phyloP scores from a whole-genome alignment of 2,888 invertebrate species.

The Alsophila aescularia region DNA sequence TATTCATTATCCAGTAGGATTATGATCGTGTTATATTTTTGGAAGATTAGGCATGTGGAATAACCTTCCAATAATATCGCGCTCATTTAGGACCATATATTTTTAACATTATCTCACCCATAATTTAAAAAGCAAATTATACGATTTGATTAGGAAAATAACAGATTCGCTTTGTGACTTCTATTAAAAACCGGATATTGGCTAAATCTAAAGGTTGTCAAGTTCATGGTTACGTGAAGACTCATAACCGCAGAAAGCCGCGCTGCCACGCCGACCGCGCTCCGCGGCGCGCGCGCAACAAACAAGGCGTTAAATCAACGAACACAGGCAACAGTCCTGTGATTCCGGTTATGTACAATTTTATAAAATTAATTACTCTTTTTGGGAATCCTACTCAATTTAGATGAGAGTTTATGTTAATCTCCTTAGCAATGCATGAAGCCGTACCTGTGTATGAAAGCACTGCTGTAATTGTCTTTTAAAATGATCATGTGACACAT shows the following conservation, averaged over 20 bases:
- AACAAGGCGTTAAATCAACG: not conserved
- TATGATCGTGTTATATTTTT: no score
- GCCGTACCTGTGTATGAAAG: no score
- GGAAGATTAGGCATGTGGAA: not conserved
- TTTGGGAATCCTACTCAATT: slow-evolving; percentile 5
- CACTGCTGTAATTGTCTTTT: no score
- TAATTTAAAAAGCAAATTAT: slow-evolving; percentile 8
- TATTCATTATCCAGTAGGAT: not conserved
- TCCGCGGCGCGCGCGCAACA: not conserved
- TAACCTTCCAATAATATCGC: slow-evolving; percentile 3
- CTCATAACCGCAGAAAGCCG: not conserved
- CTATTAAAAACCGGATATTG: slow-evolving; percentile 18
- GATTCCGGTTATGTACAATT: not conserved
- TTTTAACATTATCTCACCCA: not conserved
- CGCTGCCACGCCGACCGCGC: no score
- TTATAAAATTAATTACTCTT: not conserved
- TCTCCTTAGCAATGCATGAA: no score
- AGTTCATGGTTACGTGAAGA: slow-evolving; percentile 25
- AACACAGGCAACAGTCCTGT: not conserved
- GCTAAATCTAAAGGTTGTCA: slow-evolving; percentile 6
- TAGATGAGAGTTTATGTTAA: no score
- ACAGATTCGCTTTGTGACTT: slow-evolving; percentile 5
- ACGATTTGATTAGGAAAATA: not conserved
- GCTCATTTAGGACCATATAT: no score
- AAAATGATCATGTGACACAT: no score